A percentile compares a stretch with the other conserved stretches of the same genome.
Conservation (phyloP, 2,797 vertebrate species). For the Coracias cyanogaster region DNA sequence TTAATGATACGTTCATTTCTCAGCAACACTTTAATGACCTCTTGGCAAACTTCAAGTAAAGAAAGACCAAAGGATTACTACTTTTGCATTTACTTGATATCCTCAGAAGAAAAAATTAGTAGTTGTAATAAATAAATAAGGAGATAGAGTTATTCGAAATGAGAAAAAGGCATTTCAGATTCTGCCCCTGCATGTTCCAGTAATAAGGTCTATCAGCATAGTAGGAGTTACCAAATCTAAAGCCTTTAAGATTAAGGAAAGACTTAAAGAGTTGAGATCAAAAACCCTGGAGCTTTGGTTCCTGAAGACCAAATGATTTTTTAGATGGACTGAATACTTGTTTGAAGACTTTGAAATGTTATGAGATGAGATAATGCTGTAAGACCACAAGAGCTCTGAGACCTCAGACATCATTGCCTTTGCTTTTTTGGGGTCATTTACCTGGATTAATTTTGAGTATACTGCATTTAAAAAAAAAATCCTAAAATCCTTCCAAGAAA, state of each 20-base stretch:
- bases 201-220: conserved; percentile 21
- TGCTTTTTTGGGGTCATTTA: background rate
- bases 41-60: background rate
- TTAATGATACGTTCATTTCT: background rate
- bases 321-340: background rate
- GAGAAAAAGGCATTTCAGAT: background rate
- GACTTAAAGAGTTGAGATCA: conserved; percentile 25
- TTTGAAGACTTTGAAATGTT: conserved; percentile 34
- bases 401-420: background rate
- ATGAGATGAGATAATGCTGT: background rate
- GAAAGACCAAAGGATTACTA: background rate
- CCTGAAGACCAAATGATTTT: background rate
- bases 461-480: background rate
- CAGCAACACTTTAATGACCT: background rate
- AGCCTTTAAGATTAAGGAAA: conserved; percentile 28
- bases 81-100: background rate
- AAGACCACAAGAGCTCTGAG: background rate
- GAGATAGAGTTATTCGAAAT: background rate
- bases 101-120: background rate
- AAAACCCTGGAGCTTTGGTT: conserved; percentile 6
- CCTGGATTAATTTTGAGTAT: background rate
- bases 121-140: conserved; percentile 42
- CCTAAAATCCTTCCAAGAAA: background rate
- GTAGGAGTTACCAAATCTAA: conserved; percentile 13
- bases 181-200: background rate